These are phyloP conservation scores for Mus spretus DNA, from an alignment of 2,797 vertebrate species.

Conservation along the genomic window DNA sequence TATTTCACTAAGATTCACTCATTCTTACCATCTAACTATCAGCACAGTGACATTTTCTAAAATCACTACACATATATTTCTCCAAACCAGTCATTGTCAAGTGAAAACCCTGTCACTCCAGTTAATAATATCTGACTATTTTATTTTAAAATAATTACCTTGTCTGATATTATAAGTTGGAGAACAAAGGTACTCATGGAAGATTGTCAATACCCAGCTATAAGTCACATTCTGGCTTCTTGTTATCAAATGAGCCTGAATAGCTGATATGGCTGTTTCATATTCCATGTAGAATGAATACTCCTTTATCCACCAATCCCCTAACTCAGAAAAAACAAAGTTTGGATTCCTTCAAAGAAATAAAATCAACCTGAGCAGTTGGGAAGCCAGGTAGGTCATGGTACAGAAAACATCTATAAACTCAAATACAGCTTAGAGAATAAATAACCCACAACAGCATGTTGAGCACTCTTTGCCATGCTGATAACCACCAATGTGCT, in stretches of 20 bases:
- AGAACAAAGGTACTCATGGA: constrained; percentile 45
- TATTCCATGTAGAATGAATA: constrained; percentile 29
- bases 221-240: constrained; percentile 16
- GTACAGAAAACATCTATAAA: constrained; percentile 67
- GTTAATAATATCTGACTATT: constrained; percentile 20
- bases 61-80: constrained; percentile 41
- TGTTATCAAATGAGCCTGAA: neutral
- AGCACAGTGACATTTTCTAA: constrained; percentile 63
- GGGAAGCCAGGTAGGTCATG: constrained; percentile 63
- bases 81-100: constrained; percentile 48
- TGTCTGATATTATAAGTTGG: constrained; percentile 22
- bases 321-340: constrained; percentile 24
- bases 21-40: constrained; percentile 21
- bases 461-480: constrained; percentile 58
- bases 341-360: neutral
- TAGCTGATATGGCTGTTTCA: neutral
- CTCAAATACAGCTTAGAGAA: constrained; percentile 72
- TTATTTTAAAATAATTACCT: neutral
- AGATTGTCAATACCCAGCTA: neutral
- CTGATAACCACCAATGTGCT: constrained; percentile 67
- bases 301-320: neutral
- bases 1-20: constrained; percentile 50
- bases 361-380: constrained; percentile 23
- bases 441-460: constrained; percentile 73
- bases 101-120: constrained; percentile 15